Evolutionary conservation across 2,888 invertebrate species (phyloP).

Genomic region (Notodonta ziczac): DNA sequence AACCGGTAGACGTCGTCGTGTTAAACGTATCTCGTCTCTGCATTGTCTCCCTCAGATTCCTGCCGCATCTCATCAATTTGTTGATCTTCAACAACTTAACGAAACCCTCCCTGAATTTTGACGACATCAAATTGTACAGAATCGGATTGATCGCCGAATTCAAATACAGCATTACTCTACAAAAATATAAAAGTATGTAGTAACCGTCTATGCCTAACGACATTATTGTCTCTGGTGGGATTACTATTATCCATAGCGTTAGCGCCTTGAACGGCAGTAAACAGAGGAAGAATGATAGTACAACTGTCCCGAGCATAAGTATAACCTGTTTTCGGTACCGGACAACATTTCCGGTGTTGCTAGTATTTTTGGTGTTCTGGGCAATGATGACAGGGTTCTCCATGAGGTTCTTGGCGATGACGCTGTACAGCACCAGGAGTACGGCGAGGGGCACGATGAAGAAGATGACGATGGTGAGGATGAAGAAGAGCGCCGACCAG

Average conservation of each 20-base stretch:
- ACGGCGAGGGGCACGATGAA: slow-evolving; percentile 93
- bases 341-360: slow-evolving; percentile 82
- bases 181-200: slow-evolving; percentile 93
- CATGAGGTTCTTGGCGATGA: slow-evolving; percentile 94
- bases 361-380: slow-evolving; percentile 81
- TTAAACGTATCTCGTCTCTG: slow-evolving; percentile 88
- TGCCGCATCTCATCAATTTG: slow-evolving; percentile 73
- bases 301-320: slow-evolving; percentile 95
- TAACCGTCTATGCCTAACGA: slow-evolving; percentile 91
- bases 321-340: slow-evolving; percentile 93
- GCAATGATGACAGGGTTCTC: slow-evolving; percentile 90
- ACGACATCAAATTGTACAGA: slow-evolving; percentile 95
- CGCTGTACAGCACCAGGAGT: slow-evolving; percentile 91
- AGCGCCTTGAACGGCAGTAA: slow-evolving; percentile 95
- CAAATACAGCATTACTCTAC: slow-evolving; percentile 94
- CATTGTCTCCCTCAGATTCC: slow-evolving; percentile 79
- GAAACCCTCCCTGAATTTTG: slow-evolving; percentile 94
- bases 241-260: slow-evolving; percentile 93
- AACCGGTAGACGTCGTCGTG: slow-evolving; percentile 86
- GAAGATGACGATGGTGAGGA: slow-evolving; percentile 91
- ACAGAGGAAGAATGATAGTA: slow-evolving; percentile 95
- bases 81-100: slow-evolving; percentile 85
- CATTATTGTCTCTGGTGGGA: slow-evolving; percentile 87
- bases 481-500: slow-evolving; percentile 92
- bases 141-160: slow-evolving; percentile 97